Percentiles rank a stretch among this genome's conserved stretches.
Evolutionary conservation across 2,797 vertebrate species (phyloP).

Genomic region (Bradypodion pumilum): DNA sequence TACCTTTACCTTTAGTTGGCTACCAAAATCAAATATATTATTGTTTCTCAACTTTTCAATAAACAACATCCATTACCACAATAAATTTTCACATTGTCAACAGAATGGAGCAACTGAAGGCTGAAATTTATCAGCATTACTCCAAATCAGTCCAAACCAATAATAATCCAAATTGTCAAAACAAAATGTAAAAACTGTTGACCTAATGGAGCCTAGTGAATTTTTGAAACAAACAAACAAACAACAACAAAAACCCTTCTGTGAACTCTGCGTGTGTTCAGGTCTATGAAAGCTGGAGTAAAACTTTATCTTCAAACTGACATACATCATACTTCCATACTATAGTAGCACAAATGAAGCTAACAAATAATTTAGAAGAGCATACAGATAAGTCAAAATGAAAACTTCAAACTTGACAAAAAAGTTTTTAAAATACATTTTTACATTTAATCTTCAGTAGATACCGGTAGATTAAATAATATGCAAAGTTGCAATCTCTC

Average conservation of each 20-base stretch:
- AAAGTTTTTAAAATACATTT: too few species aligned
- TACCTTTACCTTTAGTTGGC: too few species aligned
- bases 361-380: not conserved
- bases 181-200: slow-evolving; percentile 2
- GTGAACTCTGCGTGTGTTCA: not conserved
- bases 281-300: not conserved
- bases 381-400: not conserved
- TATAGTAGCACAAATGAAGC: not conserved
- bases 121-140: not conserved
- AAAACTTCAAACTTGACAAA: not conserved
- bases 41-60: not conserved
- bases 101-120: not conserved
- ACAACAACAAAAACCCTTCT: not conserved
- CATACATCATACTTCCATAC: not conserved
- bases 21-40: not conserved
- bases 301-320: not conserved
- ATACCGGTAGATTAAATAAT: not conserved
- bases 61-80: not conserved
- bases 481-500: not conserved
- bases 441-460: not conserved
- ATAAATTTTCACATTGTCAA: not conserved
- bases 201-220: not conserved
- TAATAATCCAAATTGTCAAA: not conserved
- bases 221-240: slow-evolving; percentile 16
- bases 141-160: not conserved